These are phyloP conservation scores for Spatulosminthurus flaviceps DNA, from an alignment of 2,888 invertebrate genomes.

Conservation along the genomic window DNA sequence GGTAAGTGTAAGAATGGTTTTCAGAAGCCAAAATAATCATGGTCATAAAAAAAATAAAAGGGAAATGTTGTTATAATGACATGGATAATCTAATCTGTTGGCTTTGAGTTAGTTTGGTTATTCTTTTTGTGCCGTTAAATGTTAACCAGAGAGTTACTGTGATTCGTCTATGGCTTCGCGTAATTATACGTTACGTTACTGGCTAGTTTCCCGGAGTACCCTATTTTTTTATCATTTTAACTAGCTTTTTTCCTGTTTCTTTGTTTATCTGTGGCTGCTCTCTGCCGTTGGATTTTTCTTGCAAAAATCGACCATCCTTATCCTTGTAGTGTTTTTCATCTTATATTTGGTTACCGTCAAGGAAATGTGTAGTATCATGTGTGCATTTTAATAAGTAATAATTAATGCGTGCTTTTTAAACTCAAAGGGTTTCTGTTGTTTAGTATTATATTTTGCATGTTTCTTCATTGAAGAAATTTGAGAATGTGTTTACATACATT, in stretches of 20 bases:
- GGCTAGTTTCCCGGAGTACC: background rate
- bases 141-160: background rate
- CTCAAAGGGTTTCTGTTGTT: background rate
- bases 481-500: conserved; percentile 12
- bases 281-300: background rate
- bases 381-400: background rate
- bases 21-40: background rate
- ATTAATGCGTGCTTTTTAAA: background rate
- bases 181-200: too few relatives aligned
- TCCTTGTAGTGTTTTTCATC: background rate
- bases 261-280: background rate
- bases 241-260: background rate
- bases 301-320: background rate
- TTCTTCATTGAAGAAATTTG: background rate
- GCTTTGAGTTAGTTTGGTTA: background rate
- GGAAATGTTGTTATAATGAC: background rate
- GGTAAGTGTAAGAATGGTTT: background rate
- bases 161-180: background rate
- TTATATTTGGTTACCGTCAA: background rate
- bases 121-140: background rate
- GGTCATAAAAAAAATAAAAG: background rate
- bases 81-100: conserved; percentile 14
- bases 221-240: background rate
- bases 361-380: background rate
- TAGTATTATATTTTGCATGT: background rate